These are phyloP conservation scores for Phlogophora meticulosa DNA, from an alignment of 2,888 invertebrate genomes.

Conservation along the genomic window DNA sequence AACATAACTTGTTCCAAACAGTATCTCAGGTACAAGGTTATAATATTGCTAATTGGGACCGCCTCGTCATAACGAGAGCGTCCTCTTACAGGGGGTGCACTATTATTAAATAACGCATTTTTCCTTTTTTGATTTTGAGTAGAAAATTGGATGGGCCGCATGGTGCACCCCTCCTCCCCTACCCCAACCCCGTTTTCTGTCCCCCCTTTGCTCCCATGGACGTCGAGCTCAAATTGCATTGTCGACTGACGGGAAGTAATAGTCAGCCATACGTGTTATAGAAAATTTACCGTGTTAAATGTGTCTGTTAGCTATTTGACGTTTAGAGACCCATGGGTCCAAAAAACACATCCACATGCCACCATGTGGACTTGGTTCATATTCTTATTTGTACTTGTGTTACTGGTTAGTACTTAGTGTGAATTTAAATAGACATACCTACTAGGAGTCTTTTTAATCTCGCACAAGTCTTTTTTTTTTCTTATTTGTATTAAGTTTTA, in stretches of 20 bases:
- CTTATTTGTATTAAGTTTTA: no score
- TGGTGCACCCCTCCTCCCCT: background rate
- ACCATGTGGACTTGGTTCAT: background rate
- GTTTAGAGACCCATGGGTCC: background rate
- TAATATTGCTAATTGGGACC: slow-evolving; percentile 71
- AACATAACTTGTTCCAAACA: background rate
- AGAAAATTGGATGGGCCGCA: slow-evolving; percentile 30
- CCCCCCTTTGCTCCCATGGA: no score
- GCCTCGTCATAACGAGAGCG: slow-evolving; percentile 70
- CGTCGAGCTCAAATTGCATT: slow-evolving; percentile 39
- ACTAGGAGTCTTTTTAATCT: no score
- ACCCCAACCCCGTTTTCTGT: no score
- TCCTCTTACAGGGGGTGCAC: slow-evolving; percentile 64
- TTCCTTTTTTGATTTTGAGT: slow-evolving; percentile 6
- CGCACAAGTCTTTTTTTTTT: no score
- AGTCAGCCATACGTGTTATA: slow-evolving; percentile 25
- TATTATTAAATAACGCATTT: slow-evolving; percentile 28
- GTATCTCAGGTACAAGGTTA: slow-evolving; percentile 66
- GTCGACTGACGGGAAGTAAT: background rate
- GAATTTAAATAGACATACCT: no score
- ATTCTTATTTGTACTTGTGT: no score
- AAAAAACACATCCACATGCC: no score
- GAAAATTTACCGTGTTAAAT: background rate
- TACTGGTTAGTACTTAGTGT: no score
- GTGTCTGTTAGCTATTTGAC: background rate